Percentiles rank a stretch among this genome's conserved stretches.
Conservation (phyloP, 2,113 vertebrate species). For the Dunckerocampus dactyliophorus region DNA sequence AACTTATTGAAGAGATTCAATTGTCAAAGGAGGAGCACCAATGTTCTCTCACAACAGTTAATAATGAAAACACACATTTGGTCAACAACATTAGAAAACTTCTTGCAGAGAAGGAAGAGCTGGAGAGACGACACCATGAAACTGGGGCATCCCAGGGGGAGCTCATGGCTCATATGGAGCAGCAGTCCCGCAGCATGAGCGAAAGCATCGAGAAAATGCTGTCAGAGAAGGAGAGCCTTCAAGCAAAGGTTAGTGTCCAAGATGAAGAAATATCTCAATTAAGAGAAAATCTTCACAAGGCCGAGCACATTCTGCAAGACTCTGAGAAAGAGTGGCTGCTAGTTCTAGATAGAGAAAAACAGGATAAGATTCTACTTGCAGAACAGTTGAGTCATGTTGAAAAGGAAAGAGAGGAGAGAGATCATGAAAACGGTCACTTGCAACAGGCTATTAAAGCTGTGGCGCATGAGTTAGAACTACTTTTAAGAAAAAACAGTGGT, state of each 20-base stretch:
- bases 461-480: slow-evolving; percentile 60
- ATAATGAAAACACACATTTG: slow-evolving; percentile 64
- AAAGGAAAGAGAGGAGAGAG: slow-evolving; percentile 73
- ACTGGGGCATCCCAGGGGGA: slow-evolving; percentile 61
- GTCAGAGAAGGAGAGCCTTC: slow-evolving; percentile 76
- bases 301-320: slow-evolving; percentile 76
- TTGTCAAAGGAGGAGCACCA: slow-evolving; percentile 55
- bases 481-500: slow-evolving; percentile 38
- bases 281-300: slow-evolving; percentile 67
- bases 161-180: slow-evolving; percentile 63
- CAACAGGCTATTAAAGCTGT: slow-evolving; percentile 63
- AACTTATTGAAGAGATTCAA: slow-evolving; percentile 42
- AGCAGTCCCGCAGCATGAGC: slow-evolving; percentile 65
- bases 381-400: slow-evolving; percentile 71
- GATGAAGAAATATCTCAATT: slow-evolving; percentile 72
- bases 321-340: slow-evolving; percentile 79
- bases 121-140: slow-evolving; percentile 42
- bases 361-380: slow-evolving; percentile 69
- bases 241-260: slow-evolving; percentile 85
- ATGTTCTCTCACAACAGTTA: slow-evolving; percentile 50
- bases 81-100: slow-evolving; percentile 63
- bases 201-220: slow-evolving; percentile 67
- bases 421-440: slow-evolving; percentile 59
- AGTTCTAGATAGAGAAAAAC: slow-evolving; percentile 73
- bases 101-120: slow-evolving; percentile 69